Conservation (phyloP, 2,888 invertebrate genomes). For the Pteria penguin region DNA sequence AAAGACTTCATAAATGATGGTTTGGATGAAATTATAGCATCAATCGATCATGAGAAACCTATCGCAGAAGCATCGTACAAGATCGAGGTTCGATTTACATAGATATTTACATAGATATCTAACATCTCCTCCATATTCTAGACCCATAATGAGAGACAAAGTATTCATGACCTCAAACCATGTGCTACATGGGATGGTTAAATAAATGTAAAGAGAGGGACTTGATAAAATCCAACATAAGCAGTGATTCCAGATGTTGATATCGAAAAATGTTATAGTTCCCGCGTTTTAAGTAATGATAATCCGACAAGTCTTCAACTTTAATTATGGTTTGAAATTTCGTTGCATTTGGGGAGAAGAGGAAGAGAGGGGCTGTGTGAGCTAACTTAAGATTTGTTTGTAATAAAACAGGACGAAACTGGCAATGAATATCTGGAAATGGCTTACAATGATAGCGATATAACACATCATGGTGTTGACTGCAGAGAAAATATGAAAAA, state of each 20-base stretch:
- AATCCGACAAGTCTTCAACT: not conserved
- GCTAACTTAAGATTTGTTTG: not conserved
- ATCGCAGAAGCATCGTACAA: no score
- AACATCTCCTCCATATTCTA: not conserved
- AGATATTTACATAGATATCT: not conserved
- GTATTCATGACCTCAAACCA: not conserved
- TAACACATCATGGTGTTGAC: slow-evolving; percentile 35
- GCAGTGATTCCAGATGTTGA: not conserved
- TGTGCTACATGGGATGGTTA: not conserved
- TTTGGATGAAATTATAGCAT: no score
- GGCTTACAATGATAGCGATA: slow-evolving; percentile 38
- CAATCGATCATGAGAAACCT: no score
- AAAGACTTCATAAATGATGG: no score
- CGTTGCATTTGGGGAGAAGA: not conserved
- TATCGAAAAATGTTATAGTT: not conserved
- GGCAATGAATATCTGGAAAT: slow-evolving; percentile 3
- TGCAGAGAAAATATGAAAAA: slow-evolving; percentile 25
- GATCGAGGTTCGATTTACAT: no score
- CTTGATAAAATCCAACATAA: not conserved
- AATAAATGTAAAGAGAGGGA: not conserved
- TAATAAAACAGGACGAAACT: not conserved
- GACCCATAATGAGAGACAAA: not conserved
- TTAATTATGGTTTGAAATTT: not conserved
- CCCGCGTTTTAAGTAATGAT: not conserved
- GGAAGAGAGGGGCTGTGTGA: slow-evolving; percentile 10